Evolutionary conservation across 2,113 vertebrate genomes (phyloP).

Genomic region (Podarcis muralis): DNA sequence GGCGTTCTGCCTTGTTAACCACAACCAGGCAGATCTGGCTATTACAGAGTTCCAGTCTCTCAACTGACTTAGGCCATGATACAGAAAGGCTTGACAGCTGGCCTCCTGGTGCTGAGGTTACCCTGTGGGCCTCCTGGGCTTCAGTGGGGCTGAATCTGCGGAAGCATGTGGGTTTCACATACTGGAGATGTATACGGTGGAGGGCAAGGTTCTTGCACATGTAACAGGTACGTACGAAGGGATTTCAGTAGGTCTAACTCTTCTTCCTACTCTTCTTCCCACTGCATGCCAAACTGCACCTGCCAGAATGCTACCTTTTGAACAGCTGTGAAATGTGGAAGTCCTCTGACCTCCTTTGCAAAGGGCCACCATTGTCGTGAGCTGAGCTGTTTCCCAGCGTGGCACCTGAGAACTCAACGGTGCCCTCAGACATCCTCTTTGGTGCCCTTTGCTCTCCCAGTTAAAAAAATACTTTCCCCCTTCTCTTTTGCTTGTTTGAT

Average conservation of each 20-base stretch:
- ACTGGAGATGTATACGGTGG: background rate
- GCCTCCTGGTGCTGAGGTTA: background rate
- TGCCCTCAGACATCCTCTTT: too few relatives aligned
- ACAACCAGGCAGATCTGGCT: background rate
- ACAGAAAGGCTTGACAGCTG: background rate
- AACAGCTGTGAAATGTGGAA: background rate
- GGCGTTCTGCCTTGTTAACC: constrained; percentile 10
- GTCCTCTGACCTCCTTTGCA: background rate
- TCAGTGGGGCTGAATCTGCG: background rate
- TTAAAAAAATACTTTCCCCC: too few relatives aligned
- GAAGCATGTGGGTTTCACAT: too few relatives aligned
- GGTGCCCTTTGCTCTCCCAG: too few relatives aligned
- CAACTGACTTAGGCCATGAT: background rate
- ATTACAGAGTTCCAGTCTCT: constrained; percentile 9
- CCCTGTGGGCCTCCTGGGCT: background rate
- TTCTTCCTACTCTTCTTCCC: background rate
- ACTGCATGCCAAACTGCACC: background rate
- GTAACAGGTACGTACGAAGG: background rate
- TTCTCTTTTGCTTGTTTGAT: too few relatives aligned
- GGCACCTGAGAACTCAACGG: too few relatives aligned
- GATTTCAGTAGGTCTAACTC: background rate
- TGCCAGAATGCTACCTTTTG: background rate
- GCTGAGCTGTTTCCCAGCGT: too few relatives aligned
- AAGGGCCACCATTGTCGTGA: too few relatives aligned
- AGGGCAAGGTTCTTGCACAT: background rate